Conservation (phyloP, 2,113 vertebrate genomes). For the Strix uralensis region DNA sequence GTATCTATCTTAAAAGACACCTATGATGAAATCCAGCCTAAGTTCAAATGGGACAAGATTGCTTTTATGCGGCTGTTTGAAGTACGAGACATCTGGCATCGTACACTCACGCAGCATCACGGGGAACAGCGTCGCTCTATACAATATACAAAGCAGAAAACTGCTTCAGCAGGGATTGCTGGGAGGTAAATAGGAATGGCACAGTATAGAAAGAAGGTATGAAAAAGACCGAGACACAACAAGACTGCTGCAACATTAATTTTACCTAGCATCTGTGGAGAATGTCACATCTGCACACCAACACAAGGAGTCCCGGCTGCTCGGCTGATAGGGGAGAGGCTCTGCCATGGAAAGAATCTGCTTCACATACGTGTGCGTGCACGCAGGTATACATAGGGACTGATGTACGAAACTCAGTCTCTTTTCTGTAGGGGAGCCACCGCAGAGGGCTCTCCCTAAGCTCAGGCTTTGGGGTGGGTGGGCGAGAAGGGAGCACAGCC, state of each 20-base stretch:
- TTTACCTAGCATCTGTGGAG: background rate
- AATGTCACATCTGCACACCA: background rate
- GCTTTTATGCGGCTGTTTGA: background rate
- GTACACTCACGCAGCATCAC: background rate
- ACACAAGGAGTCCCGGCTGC: background rate
- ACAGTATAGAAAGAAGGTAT: background rate
- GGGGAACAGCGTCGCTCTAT: accelerated
- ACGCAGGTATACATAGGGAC: background rate
- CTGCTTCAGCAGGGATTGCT: background rate
- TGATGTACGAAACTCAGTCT: background rate
- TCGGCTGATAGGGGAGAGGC: background rate
- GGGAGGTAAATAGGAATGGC: background rate
- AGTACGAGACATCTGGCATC: background rate
- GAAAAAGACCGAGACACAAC: background rate
- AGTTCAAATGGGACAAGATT: background rate
- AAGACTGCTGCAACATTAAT: background rate
- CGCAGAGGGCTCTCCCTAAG: background rate
- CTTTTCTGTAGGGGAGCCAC: background rate
- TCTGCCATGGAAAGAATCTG: background rate
- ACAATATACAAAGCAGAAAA: background rate
- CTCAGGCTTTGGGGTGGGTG: background rate
- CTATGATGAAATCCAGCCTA: background rate
- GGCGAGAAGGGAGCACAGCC: background rate
- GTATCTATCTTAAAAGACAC: background rate
- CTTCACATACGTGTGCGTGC: accelerated